Evolutionary conservation across 35 echinoderm and acorn worm genomes (phyloP).

Genomic region (Chiridota heheva): DNA sequence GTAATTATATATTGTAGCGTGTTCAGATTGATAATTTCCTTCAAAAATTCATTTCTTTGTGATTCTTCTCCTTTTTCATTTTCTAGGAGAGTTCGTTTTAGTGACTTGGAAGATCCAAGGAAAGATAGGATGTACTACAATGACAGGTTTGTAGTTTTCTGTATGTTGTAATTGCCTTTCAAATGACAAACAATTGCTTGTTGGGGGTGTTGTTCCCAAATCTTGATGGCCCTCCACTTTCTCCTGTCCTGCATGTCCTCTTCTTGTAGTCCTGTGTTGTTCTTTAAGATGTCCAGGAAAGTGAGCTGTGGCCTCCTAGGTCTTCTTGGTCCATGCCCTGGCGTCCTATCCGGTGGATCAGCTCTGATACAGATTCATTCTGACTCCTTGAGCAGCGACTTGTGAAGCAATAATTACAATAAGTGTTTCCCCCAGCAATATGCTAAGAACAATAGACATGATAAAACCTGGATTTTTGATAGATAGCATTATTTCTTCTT

Average conservation of each 20-base stretch:
- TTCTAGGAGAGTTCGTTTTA: conserved; percentile 78
- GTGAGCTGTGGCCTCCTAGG: too few relatives aligned
- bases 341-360: not conserved
- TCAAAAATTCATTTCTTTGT: not conserved
- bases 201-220: not conserved
- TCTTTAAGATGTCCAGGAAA: not conserved
- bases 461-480: too few relatives aligned
- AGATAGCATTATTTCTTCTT: too few relatives aligned
- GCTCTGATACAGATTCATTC: not conserved
- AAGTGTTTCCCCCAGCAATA: too few relatives aligned
- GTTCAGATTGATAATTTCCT: too few relatives aligned
- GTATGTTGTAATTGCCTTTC: not conserved
- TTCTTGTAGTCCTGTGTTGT: not conserved
- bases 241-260: too few relatives aligned
- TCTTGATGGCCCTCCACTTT: too few relatives aligned
- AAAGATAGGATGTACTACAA: not conserved
- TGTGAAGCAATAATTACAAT: not conserved
- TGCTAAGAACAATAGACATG: too few relatives aligned
- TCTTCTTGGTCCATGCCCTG: not conserved
- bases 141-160: conserved; percentile 34
- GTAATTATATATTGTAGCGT: too few relatives aligned
- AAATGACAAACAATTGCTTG: not conserved
- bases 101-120: conserved; percentile 37
- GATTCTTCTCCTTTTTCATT: not conserved
- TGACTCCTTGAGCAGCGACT: too few relatives aligned